These are phyloP conservation scores for Rhegmatorhina hoffmannsi DNA, from an alignment of 2,113 vertebrate genomes.

Conservation along the genomic window DNA sequence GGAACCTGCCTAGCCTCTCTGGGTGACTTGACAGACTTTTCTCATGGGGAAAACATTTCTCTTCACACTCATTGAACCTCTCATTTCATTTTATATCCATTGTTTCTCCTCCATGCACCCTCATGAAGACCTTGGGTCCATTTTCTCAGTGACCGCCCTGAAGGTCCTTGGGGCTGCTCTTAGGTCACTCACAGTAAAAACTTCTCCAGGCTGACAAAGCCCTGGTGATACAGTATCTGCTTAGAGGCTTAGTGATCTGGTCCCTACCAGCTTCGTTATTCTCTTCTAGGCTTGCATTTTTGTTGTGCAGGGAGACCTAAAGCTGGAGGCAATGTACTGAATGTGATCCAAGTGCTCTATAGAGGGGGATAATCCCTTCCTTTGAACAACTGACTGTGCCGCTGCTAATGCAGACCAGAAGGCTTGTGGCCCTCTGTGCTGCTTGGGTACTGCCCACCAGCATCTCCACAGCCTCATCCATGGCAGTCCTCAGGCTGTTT, in stretches of 20 bases:
- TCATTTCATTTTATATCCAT: not conserved
- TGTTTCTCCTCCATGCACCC: no score
- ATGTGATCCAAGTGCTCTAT: not conserved
- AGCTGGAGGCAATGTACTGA: not conserved
- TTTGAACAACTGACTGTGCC: not conserved
- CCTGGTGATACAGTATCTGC: not conserved
- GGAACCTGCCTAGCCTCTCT: not conserved
- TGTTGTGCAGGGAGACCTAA: not conserved
- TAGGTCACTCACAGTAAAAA: not conserved
- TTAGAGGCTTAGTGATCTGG: not conserved
- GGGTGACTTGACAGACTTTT: not conserved
- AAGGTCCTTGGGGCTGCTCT: not conserved
- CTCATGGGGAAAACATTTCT: not conserved
- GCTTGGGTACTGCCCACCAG: not conserved
- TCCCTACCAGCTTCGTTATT: not conserved
- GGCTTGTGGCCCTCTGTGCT: no score
- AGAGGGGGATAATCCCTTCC: not conserved
- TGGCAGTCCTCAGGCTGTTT: fast-evolving
- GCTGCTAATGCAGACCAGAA: not conserved
- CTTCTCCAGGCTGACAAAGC: not conserved
- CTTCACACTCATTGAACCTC: not conserved
- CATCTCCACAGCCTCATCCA: not conserved
- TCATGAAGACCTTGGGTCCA: not conserved
- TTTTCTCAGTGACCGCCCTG: not conserved
- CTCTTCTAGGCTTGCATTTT: not conserved